These are phyloP conservation scores for Zonitis immaculata DNA, from an alignment of 2,888 invertebrate genomes.

Conservation along the genomic window DNA sequence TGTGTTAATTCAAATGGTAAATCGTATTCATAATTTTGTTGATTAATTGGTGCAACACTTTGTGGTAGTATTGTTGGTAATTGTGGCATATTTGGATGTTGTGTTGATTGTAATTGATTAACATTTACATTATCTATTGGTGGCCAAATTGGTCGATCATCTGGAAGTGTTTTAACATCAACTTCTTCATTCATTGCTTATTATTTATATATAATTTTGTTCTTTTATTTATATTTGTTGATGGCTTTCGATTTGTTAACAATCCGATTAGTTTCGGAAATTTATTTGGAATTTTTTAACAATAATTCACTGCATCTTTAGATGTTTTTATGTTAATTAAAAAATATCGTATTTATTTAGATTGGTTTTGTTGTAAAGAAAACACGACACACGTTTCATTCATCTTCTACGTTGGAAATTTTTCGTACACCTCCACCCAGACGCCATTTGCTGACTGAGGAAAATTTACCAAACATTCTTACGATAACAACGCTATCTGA, in stretches of 20 bases:
- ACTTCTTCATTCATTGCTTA: constrained; percentile 48
- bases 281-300: constrained; percentile 13
- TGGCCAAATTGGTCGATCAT: constrained; percentile 44
- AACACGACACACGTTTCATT: constrained; percentile 42
- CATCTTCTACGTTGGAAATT: constrained; percentile 45
- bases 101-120: constrained; percentile 35
- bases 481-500: neutral
- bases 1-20: constrained; percentile 67
- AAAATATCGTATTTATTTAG: constrained; percentile 1
- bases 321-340: constrained; percentile 1
- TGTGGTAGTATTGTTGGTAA: constrained; percentile 60
- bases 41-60: constrained; percentile 50
- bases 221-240: constrained; percentile 19
- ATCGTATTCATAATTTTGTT: constrained; percentile 49
- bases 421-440: constrained; percentile 47
- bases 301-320: constrained; percentile 1
- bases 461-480: constrained; percentile 38
- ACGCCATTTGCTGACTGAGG: constrained; percentile 51
- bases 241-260: constrained; percentile 3
- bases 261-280: neutral
- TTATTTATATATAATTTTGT: constrained; percentile 21
- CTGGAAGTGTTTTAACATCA: constrained; percentile 36
- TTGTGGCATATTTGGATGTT: constrained; percentile 47
- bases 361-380: constrained; percentile 12
- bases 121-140: constrained; percentile 39